phyloP scores from a whole-genome alignment of 2,797 vertebrate genomes.

The Micrastur ruficollis region DNA sequence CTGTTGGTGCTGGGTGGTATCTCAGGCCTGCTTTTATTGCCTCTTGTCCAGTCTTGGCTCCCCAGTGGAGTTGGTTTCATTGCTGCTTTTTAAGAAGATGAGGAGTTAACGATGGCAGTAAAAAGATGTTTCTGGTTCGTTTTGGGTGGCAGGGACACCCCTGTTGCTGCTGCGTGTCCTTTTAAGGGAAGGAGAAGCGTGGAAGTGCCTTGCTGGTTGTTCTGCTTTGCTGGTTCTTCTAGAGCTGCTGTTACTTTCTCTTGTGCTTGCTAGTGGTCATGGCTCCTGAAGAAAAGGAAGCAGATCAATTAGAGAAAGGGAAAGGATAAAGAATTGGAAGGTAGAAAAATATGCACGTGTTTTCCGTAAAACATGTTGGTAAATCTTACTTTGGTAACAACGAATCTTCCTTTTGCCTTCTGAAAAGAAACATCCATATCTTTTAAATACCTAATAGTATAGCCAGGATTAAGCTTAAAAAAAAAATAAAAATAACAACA shows the following conservation, averaged over 20 bases:
- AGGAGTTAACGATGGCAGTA: not conserved
- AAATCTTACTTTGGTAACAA: not conserved
- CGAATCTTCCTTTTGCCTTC: not conserved
- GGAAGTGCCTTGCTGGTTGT: not conserved
- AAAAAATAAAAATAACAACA: not conserved
- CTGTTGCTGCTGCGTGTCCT: not conserved
- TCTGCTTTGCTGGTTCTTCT: not conserved
- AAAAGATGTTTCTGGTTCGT: not conserved
- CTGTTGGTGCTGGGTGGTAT: not conserved
- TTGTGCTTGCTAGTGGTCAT: not conserved
- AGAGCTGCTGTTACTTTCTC: not conserved
- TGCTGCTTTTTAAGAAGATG: not conserved
- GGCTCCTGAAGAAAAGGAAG: not conserved
- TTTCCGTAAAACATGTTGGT: not conserved
- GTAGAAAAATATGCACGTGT: fast-evolving
- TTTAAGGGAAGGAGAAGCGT: not conserved
- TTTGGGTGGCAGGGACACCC: not conserved
- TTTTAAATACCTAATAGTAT: not conserved
- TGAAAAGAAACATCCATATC: not conserved
- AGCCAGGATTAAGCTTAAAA: not conserved
- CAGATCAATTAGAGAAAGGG: not conserved
- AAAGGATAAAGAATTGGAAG: not conserved
- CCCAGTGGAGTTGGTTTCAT: not conserved
- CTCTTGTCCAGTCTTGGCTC: not conserved
- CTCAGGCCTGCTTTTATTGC: not conserved